phyloP scores from a whole-genome alignment of 2,113 vertebrate genomes.

The Notothenia coriiceps region DNA sequence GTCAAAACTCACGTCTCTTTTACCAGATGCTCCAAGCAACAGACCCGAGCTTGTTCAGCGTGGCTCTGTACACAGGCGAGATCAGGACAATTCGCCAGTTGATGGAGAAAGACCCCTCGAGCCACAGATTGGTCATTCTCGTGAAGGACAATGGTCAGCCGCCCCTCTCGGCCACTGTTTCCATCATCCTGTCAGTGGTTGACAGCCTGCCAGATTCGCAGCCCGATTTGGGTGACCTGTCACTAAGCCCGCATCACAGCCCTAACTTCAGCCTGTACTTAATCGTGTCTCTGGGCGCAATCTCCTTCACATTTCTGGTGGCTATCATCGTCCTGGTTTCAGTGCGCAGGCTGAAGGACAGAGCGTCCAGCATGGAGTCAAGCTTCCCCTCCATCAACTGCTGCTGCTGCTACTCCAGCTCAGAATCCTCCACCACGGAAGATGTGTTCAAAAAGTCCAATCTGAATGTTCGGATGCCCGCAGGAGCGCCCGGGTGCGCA shows the following conservation, averaged over 20 bases:
- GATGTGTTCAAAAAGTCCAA: conserved; percentile 87
- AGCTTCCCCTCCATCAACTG: conserved; percentile 72
- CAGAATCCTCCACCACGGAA: conserved; percentile 64
- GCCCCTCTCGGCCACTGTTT: conserved; percentile 91
- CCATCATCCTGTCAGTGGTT: conserved; percentile 90
- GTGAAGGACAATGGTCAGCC: conserved; percentile 90
- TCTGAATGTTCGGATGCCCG: conserved; percentile 74
- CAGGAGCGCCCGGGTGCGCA: conserved; percentile 65
- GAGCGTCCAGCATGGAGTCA: conserved; percentile 61
- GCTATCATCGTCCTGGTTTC: conserved; percentile 88
- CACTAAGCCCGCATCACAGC: conserved; percentile 80
- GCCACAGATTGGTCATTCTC: conserved; percentile 87
- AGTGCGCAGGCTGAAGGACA: conserved; percentile 84
- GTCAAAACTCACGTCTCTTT: conserved; percentile 89
- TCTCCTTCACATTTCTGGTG: conserved; percentile 90
- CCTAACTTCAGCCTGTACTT: conserved; percentile 87
- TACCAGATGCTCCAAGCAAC: conserved; percentile 88
- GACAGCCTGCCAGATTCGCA: conserved; percentile 89
- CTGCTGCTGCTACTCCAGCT: conserved; percentile 76
- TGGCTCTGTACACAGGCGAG: conserved; percentile 86
- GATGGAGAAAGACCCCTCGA: conserved; percentile 84
- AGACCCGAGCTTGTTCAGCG: conserved; percentile 86
- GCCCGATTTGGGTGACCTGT: conserved; percentile 87
- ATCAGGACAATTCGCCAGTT: conserved; percentile 88
- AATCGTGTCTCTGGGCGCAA: conserved; percentile 88